Percentiles rank a stretch among this genome's conserved stretches.
phyloP scores from a whole-genome alignment of 2,113 vertebrate species.

The Tamias sibiricus region DNA sequence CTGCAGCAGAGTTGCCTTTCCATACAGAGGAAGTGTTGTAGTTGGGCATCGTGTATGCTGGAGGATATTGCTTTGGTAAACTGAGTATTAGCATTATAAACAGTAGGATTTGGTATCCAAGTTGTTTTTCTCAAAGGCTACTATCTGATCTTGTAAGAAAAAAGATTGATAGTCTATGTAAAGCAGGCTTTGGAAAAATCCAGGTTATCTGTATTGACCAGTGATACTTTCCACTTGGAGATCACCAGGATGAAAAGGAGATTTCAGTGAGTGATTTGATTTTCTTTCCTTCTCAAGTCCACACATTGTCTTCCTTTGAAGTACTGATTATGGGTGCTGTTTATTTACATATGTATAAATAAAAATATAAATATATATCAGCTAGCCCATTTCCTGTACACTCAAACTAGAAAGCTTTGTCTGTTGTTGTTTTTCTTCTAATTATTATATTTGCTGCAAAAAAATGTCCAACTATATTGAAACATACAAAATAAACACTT shows the following conservation, averaged over 20 bases:
- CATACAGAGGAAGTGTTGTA: background rate
- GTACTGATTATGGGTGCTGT: conserved; percentile 33
- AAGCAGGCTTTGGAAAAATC: background rate
- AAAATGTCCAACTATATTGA: background rate
- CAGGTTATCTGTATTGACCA: background rate
- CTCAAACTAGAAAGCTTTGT: conserved; percentile 20
- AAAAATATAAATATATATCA: conserved; percentile 55
- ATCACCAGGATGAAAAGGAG: conserved; percentile 2
- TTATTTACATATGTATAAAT: conserved; percentile 67
- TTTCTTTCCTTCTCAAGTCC: conserved; percentile 35
- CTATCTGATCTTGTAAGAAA: background rate
- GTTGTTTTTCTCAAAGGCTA: background rate
- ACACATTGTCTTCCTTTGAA: conserved; percentile 51
- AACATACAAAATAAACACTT: conserved; percentile 15
- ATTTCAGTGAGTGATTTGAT: conserved; percentile 51
- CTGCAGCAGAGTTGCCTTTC: background rate
- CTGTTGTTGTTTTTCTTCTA: conserved; percentile 40
- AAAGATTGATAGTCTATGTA: background rate
- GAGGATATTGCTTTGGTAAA: conserved; percentile 2
- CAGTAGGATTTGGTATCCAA: background rate
- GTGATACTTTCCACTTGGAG: background rate
- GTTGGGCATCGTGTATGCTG: background rate
- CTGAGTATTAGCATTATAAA: background rate
- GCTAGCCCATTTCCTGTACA: conserved; percentile 52
- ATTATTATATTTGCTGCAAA: background rate